A percentile compares a stretch with the other conserved stretches of the same genome.
Conservation (phyloP, 2,888 invertebrate genomes). For the Stenurella melanura region DNA sequence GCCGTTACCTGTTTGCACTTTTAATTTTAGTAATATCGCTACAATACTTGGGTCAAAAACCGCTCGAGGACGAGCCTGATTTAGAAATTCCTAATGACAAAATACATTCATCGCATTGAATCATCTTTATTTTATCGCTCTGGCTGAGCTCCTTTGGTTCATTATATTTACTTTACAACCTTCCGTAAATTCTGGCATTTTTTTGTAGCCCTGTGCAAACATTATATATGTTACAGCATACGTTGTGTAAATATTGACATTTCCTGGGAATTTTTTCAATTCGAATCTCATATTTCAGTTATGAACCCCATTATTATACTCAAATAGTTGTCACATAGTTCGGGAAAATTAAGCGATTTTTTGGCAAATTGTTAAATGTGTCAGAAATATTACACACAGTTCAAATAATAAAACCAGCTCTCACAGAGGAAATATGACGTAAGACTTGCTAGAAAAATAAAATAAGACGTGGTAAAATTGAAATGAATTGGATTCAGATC, state of each 20-base stretch:
- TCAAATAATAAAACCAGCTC: too few species aligned
- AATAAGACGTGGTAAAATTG: too few species aligned
- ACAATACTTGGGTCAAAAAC: slow-evolving; percentile 5
- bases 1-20: not conserved
- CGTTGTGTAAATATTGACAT: slow-evolving; percentile 25
- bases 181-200: slow-evolving; percentile 1
- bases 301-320: too few species aligned
- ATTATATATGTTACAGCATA: slow-evolving; percentile 20
- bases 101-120: not conserved
- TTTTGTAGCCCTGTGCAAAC: slow-evolving; percentile 10
- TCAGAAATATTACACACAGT: too few species aligned
- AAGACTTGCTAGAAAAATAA: too few species aligned
- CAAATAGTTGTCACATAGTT: too few species aligned
- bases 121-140: slow-evolving; percentile 5
- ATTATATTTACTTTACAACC: slow-evolving; percentile 1
- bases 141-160: not conserved
- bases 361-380: too few species aligned
- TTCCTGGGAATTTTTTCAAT: slow-evolving; percentile 7
- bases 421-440: too few species aligned
- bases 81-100: slow-evolving; percentile 8
- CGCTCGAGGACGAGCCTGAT: slow-evolving; percentile 7
- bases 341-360: too few species aligned
- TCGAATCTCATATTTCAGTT: not conserved
- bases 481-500: too few species aligned
- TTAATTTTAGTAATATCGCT: not conserved